These are phyloP conservation scores for Uropsilus gracilis DNA, from an alignment of 2,113 vertebrate species.

Conservation along the genomic window DNA sequence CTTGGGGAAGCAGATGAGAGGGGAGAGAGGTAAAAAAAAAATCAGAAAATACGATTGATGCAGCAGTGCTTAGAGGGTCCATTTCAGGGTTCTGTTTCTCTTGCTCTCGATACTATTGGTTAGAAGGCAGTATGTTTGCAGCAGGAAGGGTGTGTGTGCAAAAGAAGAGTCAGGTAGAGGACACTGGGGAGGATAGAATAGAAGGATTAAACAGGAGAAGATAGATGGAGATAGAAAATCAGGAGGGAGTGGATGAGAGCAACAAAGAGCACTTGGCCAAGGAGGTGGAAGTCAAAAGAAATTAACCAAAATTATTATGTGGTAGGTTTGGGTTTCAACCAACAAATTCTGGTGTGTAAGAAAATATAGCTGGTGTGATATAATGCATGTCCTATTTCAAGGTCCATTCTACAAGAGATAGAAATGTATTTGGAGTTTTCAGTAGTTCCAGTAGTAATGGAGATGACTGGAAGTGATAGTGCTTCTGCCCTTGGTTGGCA, in stretches of 20 bases:
- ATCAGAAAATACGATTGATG: too few relatives aligned
- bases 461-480: not conserved
- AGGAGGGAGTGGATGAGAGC: not conserved
- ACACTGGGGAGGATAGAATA: not conserved
- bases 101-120: not conserved
- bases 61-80: not conserved
- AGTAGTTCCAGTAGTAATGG: not conserved
- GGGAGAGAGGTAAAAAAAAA: not conserved
- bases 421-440: not conserved
- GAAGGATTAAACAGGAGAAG: not conserved
- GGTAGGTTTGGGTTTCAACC: not conserved
- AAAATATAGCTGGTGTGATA: too few relatives aligned
- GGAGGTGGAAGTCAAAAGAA: conserved; percentile 16
- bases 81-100: not conserved
- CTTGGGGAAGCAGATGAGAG: not conserved
- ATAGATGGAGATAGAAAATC: not conserved
- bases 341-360: not conserved
- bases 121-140: not conserved
- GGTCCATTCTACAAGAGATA: not conserved
- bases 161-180: not conserved
- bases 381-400: too few relatives aligned
- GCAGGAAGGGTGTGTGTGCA: not conserved
- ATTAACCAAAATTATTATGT: conserved; percentile 2
- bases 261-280: not conserved
- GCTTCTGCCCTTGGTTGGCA: not conserved